phyloP scores from a whole-genome alignment of 1,140 invertebrate species.

The Semibalanus balanoides region DNA sequence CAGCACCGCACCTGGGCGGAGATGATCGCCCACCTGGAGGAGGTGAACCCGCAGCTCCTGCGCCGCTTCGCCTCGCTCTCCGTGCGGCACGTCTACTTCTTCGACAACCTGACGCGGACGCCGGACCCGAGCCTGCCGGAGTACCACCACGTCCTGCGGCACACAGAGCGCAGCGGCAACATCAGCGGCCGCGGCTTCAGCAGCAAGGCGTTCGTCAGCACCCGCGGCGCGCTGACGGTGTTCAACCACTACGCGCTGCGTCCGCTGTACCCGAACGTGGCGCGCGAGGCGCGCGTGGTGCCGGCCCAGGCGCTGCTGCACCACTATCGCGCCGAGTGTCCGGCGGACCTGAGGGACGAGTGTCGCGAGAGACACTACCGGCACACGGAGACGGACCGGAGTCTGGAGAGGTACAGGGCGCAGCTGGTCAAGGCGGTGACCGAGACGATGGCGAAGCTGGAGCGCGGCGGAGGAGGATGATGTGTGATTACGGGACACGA shows the following conservation, averaged over 20 bases:
- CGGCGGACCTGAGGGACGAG: conserved; percentile 17
- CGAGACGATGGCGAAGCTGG: not conserved
- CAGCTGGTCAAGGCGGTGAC: conserved; percentile 6
- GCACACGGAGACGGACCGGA: conserved; percentile 14
- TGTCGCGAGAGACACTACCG: conserved; percentile 17
- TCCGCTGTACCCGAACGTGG: conserved; percentile 38
- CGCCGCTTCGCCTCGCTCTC: conserved; percentile 19
- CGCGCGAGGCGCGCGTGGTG: conserved; percentile 66
- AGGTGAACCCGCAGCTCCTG: conserved; percentile 10
- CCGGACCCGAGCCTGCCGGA: conserved; percentile 64
- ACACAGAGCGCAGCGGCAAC: conserved; percentile 75
- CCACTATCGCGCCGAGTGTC: conserved; percentile 48
- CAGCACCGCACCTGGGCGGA: conserved; percentile 56
- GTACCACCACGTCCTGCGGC: conserved; percentile 87
- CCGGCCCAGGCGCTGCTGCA: conserved; percentile 72
- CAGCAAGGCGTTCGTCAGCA: conserved; percentile 88
- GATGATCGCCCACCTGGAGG: conserved; percentile 53
- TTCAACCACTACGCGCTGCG: conserved; percentile 86
- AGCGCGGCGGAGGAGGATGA: too few relatives aligned
- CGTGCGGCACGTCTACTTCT: conserved; percentile 19
- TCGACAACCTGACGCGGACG: conserved; percentile 16
- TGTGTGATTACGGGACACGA: too few relatives aligned
- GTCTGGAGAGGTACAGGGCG: conserved; percentile 16
- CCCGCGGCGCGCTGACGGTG: conserved; percentile 66
- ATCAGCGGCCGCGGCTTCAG: conserved; percentile 86